Evolutionary conservation across 2,113 vertebrate species (phyloP), one percentile per base, ranked within the genome.

Genomic region (Ailuropoda melanoleuca): DNA sequence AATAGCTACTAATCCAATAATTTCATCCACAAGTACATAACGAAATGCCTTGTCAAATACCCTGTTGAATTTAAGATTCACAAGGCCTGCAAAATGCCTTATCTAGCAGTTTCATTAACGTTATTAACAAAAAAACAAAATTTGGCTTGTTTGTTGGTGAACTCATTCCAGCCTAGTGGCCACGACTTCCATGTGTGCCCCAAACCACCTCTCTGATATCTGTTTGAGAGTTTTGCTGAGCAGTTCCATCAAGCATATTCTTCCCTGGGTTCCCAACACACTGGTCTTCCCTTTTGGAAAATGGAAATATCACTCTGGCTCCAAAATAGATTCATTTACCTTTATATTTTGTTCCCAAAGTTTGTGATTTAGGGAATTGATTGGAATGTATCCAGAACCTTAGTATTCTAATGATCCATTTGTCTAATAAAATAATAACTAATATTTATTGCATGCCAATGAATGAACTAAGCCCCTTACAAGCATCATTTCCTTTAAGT

Each of bases 261-360:
- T 82, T 97, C 23, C 26, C 62, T 82, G 21, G 8, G 48, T 97
- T 72, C 50, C 31, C 88, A 81, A 81, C 60, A 37, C 26, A 93
- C 31, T 11, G 85, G 93, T 58, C 43, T 80, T 96, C 17, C 21
- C 53, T 93, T 93, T 81, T 46, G 78, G 89, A 89, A 92, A 97
- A 60, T 34, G 3, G 82, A 46, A 83, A 81, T 53, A 75, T 92
- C 90, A 94, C 66, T 82, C 31, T 37, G 95, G 91, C 3, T 80
- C 37, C 29, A 83, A 90, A 62, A 31, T 80, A 66, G 6, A 64
- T 84, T 95, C 12, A 80, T 80, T 95, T 70, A 60, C 19, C 75
- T 75, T 84, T 90, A 58, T 72, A 84, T 66, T 97, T 88, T 88
- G 23, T 95, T 91, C 70, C 56, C 15, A 34, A 19, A 55, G 3